Evolutionary conservation across 2,797 vertebrate species (phyloP), one percentile per base, ranked within the genome.

Genomic region (Luscinia luscinia): DNA sequence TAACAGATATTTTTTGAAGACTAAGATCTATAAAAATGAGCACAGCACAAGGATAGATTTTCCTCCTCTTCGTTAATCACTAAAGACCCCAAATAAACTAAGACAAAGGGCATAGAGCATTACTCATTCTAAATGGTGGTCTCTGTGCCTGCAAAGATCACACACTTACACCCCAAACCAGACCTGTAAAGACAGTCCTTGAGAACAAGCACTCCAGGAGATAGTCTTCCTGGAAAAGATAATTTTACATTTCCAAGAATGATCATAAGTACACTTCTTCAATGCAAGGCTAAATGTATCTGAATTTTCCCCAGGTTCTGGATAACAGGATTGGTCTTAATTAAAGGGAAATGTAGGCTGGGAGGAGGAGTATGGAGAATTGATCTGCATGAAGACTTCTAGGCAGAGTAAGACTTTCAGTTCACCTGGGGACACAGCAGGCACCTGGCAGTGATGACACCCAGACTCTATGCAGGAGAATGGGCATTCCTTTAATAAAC

Each of bases 241-340:
- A 63, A 67, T 82, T 73, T 91, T 66, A 40, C 85, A 34, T 30
- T 49, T 55, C 34, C 9, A 77, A 49, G 52, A 61, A 87, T 59
- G 28, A 67, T 77, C 57, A 80, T 77, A 90, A 74, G 49, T 52
- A 57, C 48, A 52, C 11, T 84, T 73, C 58, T 3, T 59, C 59
- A 87, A 24, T 74, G 32, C 24, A 61, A 91, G 46, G 15, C 9
- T 84, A 93, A 94, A 63, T 0, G 1, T 12, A 52, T 21, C 48
- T 59, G 87, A 41, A 63, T 87, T 87, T 78, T 89, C 19, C 48
- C 43, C 46, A 74, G 21, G 15, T 90, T 91, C 70, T 59, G 81
- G 78, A 75, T 75, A 92, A 75, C 43, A 89, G 32, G 21, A 19
- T 32, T 75, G 49, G 10, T 91, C 46, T 90, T 94, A 87, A 91